These are phyloP conservation scores for Saccostrea cuccullata DNA, from an alignment of 1,140 invertebrate genomes.

Conservation along the genomic window DNA sequence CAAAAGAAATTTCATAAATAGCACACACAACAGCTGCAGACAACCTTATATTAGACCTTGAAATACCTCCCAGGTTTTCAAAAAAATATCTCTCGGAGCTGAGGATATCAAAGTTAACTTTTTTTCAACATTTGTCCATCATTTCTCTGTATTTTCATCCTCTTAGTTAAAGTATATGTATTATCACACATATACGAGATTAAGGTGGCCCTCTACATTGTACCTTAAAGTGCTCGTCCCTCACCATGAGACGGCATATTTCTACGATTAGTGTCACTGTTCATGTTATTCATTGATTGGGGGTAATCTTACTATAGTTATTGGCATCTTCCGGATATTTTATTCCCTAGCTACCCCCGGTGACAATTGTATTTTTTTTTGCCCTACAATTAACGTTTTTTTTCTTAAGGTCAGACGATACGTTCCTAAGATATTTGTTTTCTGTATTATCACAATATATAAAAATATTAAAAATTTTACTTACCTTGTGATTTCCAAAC, in stretches of 20 bases:
- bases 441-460: no score
- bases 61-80: no score
- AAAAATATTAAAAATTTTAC: no score
- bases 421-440: no score
- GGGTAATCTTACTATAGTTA: not conserved
- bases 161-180: not conserved
- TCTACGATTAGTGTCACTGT: conserved; percentile 9
- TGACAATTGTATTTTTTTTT: not conserved
- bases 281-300: not conserved
- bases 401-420: no score
- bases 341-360: not conserved
- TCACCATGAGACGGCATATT: not conserved
- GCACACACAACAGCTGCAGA: no score
- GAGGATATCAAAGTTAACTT: not conserved
- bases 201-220: not conserved
- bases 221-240: not conserved
- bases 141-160: not conserved
- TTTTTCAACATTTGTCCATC: not conserved
- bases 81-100: no score
- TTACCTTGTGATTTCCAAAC: no score
- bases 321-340: not conserved
- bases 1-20: no score
- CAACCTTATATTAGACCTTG: no score
- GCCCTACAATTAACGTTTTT: no score
- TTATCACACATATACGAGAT: not conserved